phyloP scores from a whole-genome alignment of 2,797 vertebrate species.

The Mormyrops boulengeri region DNA sequence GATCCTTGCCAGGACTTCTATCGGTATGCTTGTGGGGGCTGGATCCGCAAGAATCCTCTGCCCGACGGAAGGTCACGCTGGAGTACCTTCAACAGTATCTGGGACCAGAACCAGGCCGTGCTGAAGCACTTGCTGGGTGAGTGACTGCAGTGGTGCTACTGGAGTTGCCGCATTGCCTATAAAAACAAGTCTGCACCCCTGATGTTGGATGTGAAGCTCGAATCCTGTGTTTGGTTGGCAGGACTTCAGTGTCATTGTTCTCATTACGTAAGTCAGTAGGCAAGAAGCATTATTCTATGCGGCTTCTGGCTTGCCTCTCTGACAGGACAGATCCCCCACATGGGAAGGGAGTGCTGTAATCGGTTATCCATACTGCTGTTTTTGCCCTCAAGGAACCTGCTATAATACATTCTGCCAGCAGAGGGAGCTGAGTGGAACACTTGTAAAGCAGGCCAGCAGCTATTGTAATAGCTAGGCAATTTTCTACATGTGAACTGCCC shows the following conservation, averaged over 20 bases:
- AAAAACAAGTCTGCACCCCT: neutral
- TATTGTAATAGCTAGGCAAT: neutral
- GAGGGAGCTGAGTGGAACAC: neutral
- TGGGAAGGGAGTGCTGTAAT: neutral
- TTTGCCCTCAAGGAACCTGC: neutral
- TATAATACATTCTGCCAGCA: neutral
- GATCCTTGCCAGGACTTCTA: slow-evolving; percentile 96
- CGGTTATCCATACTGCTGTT: neutral
- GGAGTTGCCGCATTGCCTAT: neutral
- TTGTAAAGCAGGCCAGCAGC: neutral
- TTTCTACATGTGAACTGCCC: neutral
- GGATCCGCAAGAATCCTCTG: slow-evolving; percentile 89
- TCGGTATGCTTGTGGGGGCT: slow-evolving; percentile 89
- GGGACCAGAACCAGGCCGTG: slow-evolving; percentile 95
- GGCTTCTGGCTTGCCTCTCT: neutral
- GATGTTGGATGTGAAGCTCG: neutral
- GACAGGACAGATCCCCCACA: neutral
- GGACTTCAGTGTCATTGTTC: neutral
- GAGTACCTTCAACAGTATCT: slow-evolving; percentile 96
- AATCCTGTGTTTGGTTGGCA: neutral
- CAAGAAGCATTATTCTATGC: neutral
- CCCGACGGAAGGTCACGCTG: slow-evolving; percentile 86
- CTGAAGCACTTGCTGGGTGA: slow-evolving; percentile 91
- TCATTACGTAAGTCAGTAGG: neutral
- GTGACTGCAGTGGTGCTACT: neutral